Evolutionary conservation across 2,113 vertebrate genomes (phyloP).

Genomic region (Syngnathoides biaculeatus): DNA sequence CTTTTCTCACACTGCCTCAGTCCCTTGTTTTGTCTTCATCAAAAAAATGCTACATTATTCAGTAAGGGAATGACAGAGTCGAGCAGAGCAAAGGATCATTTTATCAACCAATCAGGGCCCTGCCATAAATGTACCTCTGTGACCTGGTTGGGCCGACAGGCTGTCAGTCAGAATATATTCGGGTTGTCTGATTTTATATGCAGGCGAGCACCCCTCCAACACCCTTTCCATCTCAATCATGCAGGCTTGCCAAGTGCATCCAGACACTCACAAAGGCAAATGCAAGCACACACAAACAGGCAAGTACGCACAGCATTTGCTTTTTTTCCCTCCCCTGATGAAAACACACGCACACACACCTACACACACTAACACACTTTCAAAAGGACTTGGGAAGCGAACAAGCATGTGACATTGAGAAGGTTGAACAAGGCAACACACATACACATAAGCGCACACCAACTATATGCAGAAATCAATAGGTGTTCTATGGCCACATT

Average conservation of each 20-base stretch:
- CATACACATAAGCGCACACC: conserved; percentile 18
- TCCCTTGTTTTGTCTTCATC: conserved; percentile 41
- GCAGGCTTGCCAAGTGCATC: conserved; percentile 19
- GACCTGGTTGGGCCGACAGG: conserved; percentile 26
- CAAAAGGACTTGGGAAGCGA: conserved; percentile 46
- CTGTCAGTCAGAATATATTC: conserved; percentile 28
- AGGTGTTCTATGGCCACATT: conserved; percentile 48
- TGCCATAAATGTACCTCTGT: conserved; percentile 18
- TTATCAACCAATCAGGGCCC: conserved; percentile 40
- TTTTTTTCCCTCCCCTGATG: conserved; percentile 18
- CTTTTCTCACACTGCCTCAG: conserved; percentile 22
- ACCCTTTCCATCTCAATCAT: conserved; percentile 57
- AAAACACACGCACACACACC: conserved; percentile 18
- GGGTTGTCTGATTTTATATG: conserved; percentile 50
- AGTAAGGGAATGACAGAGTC: conserved; percentile 33
- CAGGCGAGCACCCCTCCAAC: conserved; percentile 40
- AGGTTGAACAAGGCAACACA: conserved; percentile 41
- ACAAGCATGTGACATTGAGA: conserved; percentile 63
- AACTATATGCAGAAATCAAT: conserved; percentile 67
- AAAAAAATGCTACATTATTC: conserved; percentile 58
- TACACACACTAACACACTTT: conserved; percentile 14
- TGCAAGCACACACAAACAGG: conserved; percentile 12
- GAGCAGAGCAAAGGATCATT: conserved; percentile 15
- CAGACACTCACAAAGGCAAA: conserved; percentile 10
- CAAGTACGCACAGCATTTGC: conserved; percentile 12